A percentile compares a stretch with the other conserved stretches of the same genome.
These are phyloP conservation scores for Peromyscus nudipes DNA, from an alignment of 2,797 vertebrate genomes.

Conservation along the genomic window DNA sequence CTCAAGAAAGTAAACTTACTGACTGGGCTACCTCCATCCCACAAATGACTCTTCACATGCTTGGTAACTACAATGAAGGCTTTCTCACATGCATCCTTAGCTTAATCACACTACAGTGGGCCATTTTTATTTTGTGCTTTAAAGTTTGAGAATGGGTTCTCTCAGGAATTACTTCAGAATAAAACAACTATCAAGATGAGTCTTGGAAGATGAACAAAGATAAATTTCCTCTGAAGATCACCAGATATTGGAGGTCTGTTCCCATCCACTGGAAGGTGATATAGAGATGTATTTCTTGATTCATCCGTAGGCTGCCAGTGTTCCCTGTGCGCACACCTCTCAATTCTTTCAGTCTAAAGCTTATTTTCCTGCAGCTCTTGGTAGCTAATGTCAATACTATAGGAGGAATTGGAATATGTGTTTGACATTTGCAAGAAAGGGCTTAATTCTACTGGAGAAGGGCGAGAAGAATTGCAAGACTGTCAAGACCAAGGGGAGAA, in stretches of 20 bases:
- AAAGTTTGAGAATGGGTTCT: not conserved
- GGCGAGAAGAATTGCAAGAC: not conserved
- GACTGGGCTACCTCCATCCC: not conserved
- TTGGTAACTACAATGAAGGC: not conserved
- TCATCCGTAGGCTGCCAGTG: accelerated
- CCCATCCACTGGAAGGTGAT: not conserved
- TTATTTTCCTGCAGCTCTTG: not conserved
- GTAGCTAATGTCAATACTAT: not conserved
- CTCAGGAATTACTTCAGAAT: not conserved
- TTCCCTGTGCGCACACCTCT: not conserved
- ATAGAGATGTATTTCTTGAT: not conserved
- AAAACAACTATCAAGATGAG: not conserved
- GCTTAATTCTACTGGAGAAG: conserved; percentile 7
- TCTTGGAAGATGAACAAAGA: not conserved
- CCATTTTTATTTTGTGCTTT: conserved; percentile 23
- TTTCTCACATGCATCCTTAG: not conserved
- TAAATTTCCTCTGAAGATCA: not conserved
- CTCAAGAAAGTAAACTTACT: not conserved
- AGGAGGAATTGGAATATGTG: not conserved
- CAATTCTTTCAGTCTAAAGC: not conserved
- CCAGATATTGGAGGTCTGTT: not conserved
- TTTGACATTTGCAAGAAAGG: conserved; percentile 47
- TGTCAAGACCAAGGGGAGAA: not conserved
- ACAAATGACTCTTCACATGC: not conserved
- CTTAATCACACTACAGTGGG: not conserved